These are phyloP conservation scores for Haliclystus octoradiatus DNA, from an alignment of 30 jellyfish, hydroid and myxozoan genomes.

Conservation along the genomic window DNA sequence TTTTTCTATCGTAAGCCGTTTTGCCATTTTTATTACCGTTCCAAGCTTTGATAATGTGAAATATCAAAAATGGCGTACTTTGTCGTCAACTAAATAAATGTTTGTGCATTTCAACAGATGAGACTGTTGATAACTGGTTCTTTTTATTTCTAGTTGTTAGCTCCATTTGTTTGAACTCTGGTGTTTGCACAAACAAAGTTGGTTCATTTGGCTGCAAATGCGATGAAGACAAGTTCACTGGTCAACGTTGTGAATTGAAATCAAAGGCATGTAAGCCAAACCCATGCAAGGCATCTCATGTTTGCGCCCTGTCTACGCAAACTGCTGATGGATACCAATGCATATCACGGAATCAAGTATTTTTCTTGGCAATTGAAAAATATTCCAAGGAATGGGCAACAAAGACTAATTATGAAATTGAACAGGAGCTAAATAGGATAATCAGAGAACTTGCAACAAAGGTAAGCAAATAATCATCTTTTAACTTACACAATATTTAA, in stretches of 20 bases:
- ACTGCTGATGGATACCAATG: slow-evolving; percentile 6
- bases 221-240: slow-evolving; percentile 50
- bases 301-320: slow-evolving; percentile 17
- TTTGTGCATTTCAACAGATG: too few relatives aligned
- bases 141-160: neutral
- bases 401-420: slow-evolving; percentile 15
- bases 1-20: too few relatives aligned
- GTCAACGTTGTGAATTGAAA: slow-evolving; percentile 53
- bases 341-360: slow-evolving; percentile 12
- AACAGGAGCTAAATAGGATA: slow-evolving; percentile 32
- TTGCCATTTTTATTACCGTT: too few relatives aligned
- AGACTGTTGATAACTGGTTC: too few relatives aligned
- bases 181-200: slow-evolving; percentile 37
- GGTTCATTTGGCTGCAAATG: slow-evolving; percentile 87
- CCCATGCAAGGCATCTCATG: slow-evolving; percentile 32
- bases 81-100: too few relatives aligned
- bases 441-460: slow-evolving; percentile 6
- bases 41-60: too few relatives aligned
- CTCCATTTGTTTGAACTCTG: slow-evolving; percentile 16
- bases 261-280: slow-evolving; percentile 36
- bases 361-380: slow-evolving; percentile 5
- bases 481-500: neutral
- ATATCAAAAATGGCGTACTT: too few relatives aligned
- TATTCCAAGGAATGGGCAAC: slow-evolving; percentile 7
- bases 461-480: neutral